These are phyloP conservation scores for Caenorhabditis sulstoni DNA, from an alignment of 2,888 invertebrate species.

Conservation along the genomic window DNA sequence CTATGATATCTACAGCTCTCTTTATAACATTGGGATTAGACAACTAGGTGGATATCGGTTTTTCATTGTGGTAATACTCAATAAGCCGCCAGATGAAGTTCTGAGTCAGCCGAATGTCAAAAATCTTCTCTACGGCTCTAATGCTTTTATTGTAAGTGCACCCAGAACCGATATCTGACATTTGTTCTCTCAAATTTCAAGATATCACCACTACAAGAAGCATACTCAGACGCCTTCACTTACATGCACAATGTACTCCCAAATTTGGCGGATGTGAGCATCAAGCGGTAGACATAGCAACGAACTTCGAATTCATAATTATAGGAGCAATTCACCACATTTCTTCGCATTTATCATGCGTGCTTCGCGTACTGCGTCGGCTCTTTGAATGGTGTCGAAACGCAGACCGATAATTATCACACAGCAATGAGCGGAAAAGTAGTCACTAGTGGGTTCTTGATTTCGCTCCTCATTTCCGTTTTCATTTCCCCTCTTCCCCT, in stretches of 20 bases:
- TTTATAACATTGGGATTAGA: slow-evolving; percentile 32
- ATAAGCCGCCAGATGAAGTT: slow-evolving; percentile 39
- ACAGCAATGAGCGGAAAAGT: slow-evolving; percentile 35
- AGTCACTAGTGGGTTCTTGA: slow-evolving; percentile 20
- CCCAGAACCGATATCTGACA: too few species aligned
- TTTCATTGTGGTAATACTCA: slow-evolving; percentile 28
- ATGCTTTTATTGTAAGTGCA: slow-evolving; percentile 50
- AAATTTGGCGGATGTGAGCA: slow-evolving; percentile 12
- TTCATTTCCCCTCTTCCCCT: not conserved
- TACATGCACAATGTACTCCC: slow-evolving; percentile 36
- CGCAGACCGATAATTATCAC: slow-evolving; percentile 37
- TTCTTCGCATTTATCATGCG: slow-evolving; percentile 49
- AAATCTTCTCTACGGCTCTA: slow-evolving; percentile 44
- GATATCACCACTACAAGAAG: slow-evolving; percentile 41
- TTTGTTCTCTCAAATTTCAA: too few species aligned
- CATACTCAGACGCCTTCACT: slow-evolving; percentile 17
- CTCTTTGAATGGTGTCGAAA: slow-evolving; percentile 36
- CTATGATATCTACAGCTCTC: slow-evolving; percentile 30
- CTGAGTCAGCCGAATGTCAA: slow-evolving; percentile 38
- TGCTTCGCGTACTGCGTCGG: slow-evolving; percentile 59
- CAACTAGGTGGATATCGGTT: slow-evolving; percentile 30
- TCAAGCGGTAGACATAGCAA: not conserved
- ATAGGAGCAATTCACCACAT: slow-evolving; percentile 34
- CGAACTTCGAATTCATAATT: not conserved
- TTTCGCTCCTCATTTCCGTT: not conserved